A percentile compares a stretch with the other conserved stretches of the same genome.
Evolutionary conservation across 2,113 vertebrate genomes (phyloP).

Genomic region (Paramormyrops kingsleyae): DNA sequence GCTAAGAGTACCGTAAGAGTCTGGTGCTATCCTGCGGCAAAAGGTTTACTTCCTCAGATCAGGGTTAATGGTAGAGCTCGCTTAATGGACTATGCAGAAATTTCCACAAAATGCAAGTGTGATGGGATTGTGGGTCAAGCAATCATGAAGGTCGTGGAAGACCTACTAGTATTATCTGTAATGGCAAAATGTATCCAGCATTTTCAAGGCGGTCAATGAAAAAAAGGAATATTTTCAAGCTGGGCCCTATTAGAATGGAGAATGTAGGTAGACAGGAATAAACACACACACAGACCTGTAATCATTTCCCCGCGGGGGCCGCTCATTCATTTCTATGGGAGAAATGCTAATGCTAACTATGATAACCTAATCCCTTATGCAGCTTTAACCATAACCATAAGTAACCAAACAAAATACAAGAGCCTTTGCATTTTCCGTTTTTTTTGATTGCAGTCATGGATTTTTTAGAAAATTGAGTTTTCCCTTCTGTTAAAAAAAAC

Average conservation of each 20-base stretch:
- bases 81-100: not conserved
- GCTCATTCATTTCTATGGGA: not conserved
- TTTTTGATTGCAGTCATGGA: not conserved
- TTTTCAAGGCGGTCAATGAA: not conserved
- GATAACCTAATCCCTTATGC: not conserved
- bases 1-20: not conserved
- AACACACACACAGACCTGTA: not conserved
- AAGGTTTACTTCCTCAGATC: not conserved
- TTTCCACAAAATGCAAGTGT: not conserved
- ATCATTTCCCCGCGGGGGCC: not conserved
- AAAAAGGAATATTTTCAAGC: not conserved
- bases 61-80: not conserved
- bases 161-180: not conserved
- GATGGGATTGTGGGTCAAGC: not conserved
- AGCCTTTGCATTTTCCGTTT: not conserved
- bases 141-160: not conserved
- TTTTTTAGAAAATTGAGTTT: not conserved
- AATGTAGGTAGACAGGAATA: not conserved
- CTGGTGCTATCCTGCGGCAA: not conserved
- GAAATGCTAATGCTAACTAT: not conserved
- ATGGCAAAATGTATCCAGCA: not conserved
- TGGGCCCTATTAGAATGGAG: not conserved
- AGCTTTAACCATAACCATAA: not conserved
- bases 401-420: not conserved
- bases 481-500: too few species aligned